Evolutionary conservation across 1,140 invertebrate species (phyloP), one percentile per base, ranked within the genome.

Genomic region (Drosophila yakuba): DNA sequence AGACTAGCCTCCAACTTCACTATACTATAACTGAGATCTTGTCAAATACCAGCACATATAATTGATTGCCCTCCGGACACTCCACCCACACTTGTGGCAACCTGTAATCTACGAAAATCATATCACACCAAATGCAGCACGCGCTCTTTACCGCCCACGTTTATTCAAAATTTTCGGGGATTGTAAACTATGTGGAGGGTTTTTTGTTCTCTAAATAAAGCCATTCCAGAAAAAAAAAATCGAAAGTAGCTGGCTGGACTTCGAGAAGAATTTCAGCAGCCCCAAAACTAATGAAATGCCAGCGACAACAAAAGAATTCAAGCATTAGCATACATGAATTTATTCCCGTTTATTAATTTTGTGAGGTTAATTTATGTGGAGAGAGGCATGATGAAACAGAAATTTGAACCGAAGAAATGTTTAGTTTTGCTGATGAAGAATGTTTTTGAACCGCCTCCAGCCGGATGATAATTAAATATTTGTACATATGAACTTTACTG

Each of bases 401-500:
- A 79, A 74, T 58, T 71, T 61, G 50, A 51, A 58, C 15, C 25
- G 12, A 38, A 59, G 39, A 78, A 67, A 66, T 32, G 61, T 48
- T 50, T 52, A 80, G 55, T 63, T 59, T 59, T 43, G 17, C 43
- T 32, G 59, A 52, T 76, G 72, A 76, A n/a, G 63, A 68, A 76
- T 67, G 55, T 51, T 71, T 73, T 72, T 23, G 36, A 44, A 52
- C 55, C 45, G 67, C 66, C 67, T 59, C 67, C 45, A 73, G 55
- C 43, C 41, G 39, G 55, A 68, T 76, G 75, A 79, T 83, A 83
- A 83, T 83, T 83, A 83, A 83, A 83, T 84, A 83, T 83, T 83
- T 83, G 80, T 76, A 84, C 80, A 84, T 83, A 79, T 83, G 61
- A 83, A 83, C 80, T 83, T 83, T 84, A 84, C 41, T 83, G 66